Evolutionary conservation across 2,888 invertebrate species (phyloP).

Genomic region (Sclerodermus sp.): DNA sequence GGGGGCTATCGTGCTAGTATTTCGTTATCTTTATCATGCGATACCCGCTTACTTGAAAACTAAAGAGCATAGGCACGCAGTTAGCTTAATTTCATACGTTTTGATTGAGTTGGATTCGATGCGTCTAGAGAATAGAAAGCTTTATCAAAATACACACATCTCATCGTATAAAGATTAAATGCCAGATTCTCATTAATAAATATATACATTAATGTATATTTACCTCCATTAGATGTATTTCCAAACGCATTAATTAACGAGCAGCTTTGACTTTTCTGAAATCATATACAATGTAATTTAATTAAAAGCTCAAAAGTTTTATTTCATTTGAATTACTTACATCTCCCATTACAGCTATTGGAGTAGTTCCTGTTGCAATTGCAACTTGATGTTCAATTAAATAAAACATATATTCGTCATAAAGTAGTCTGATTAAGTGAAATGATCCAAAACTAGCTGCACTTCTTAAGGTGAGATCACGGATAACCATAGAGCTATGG

Average conservation of each 20-base stretch:
- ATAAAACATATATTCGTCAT: constrained; percentile 99
- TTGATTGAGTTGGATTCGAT: constrained; percentile 46
- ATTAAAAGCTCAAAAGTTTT: background rate
- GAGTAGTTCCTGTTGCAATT: constrained; percentile 83
- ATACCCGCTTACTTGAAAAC: constrained; percentile 30
- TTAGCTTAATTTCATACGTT: constrained; percentile 56
- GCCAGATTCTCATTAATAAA: background rate
- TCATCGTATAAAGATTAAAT: too few species aligned
- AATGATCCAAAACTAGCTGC: constrained; percentile 99
- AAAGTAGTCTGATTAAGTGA: constrained; percentile 94
- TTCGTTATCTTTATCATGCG: constrained; percentile 24
- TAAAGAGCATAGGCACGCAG: constrained; percentile 45
- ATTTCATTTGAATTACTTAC: constrained; percentile 53
- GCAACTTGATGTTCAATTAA: constrained; percentile 97
- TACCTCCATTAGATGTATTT: constrained; percentile 51
- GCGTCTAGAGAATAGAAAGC: constrained; percentile 38
- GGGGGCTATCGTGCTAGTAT: constrained; percentile 35
- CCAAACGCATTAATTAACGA: constrained; percentile 48
- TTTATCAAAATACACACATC: background rate
- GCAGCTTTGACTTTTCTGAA: constrained; percentile 52
- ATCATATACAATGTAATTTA: constrained; percentile 6
- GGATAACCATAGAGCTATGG: constrained; percentile 91
- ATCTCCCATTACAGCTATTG: constrained; percentile 90
- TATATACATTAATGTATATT: constrained; percentile 8
- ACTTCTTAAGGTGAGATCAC: constrained; percentile 92